Evolutionary conservation across 2,888 invertebrate genomes (phyloP).

Genomic region (Drosophila nigricruria): DNA sequence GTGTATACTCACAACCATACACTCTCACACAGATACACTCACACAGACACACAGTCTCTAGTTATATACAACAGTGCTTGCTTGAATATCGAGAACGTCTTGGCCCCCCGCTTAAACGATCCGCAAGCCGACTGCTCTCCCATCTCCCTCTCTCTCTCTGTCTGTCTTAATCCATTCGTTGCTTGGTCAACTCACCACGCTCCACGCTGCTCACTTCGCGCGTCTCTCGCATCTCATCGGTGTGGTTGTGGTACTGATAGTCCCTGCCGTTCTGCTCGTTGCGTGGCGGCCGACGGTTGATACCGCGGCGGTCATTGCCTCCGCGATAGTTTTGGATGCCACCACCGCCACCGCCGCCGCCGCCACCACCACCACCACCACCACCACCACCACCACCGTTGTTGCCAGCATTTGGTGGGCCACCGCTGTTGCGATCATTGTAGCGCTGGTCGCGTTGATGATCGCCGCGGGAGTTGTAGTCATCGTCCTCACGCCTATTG

Average conservation of each 20-base stretch:
- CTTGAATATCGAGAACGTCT: neutral
- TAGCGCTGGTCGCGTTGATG: constrained; percentile 82
- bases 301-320: constrained; percentile 83
- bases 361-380: constrained; percentile 66
- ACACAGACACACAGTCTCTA: constrained; percentile 4
- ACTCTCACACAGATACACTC: constrained; percentile 4
- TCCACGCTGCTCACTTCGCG: constrained; percentile 85
- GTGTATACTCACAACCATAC: neutral
- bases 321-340: constrained; percentile 73
- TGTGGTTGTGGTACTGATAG: constrained; percentile 83
- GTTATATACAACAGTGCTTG: constrained; percentile 1
- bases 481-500: constrained; percentile 85
- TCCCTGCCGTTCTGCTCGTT: constrained; percentile 83
- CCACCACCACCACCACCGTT: constrained; percentile 31
- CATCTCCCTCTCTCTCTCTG: neutral
- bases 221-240: constrained; percentile 83
- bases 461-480: constrained; percentile 84
- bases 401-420: constrained; percentile 64
- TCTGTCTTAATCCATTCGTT: constrained; percentile 30
- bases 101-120: constrained; percentile 14
- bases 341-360: constrained; percentile 72
- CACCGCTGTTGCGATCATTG: constrained; percentile 80
- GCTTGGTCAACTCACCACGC: constrained; percentile 77
- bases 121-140: constrained; percentile 8
- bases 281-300: constrained; percentile 82